These are phyloP conservation scores for Ondatra zibethicus DNA, from an alignment of 2,113 vertebrate species.

Conservation along the genomic window DNA sequence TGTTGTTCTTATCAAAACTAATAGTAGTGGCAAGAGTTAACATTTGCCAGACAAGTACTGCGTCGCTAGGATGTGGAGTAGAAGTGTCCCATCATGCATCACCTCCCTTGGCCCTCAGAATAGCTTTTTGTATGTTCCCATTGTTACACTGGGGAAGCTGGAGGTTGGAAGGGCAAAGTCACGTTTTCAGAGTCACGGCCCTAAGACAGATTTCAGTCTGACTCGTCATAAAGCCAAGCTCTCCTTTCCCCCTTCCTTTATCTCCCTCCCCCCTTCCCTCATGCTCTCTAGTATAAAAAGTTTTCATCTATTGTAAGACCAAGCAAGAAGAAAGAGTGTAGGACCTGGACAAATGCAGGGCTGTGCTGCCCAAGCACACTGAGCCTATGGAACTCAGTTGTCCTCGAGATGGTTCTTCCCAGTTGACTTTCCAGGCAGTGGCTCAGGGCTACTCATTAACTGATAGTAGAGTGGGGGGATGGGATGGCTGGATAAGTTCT, in stretches of 20 bases:
- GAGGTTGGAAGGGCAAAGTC: background rate
- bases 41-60: background rate
- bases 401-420: background rate
- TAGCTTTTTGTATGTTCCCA: background rate
- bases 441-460: background rate
- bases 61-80: background rate
- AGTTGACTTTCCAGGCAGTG: background rate
- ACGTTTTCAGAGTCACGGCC: background rate
- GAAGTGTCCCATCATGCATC: background rate
- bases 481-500: background rate
- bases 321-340: constrained; percentile 5
- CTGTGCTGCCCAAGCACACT: background rate
- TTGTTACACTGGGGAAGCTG: background rate
- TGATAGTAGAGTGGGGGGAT: background rate
- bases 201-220: background rate
- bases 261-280: background rate
- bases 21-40: background rate
- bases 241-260: no score
- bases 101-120: background rate
- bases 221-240: background rate
- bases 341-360: background rate
- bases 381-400: background rate
- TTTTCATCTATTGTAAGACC: constrained; percentile 23
- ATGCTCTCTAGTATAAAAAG: background rate
- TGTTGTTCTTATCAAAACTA: constrained; percentile 5